Conservation (phyloP, 2,797 vertebrate species). For the Gobio occitaniae region DNA sequence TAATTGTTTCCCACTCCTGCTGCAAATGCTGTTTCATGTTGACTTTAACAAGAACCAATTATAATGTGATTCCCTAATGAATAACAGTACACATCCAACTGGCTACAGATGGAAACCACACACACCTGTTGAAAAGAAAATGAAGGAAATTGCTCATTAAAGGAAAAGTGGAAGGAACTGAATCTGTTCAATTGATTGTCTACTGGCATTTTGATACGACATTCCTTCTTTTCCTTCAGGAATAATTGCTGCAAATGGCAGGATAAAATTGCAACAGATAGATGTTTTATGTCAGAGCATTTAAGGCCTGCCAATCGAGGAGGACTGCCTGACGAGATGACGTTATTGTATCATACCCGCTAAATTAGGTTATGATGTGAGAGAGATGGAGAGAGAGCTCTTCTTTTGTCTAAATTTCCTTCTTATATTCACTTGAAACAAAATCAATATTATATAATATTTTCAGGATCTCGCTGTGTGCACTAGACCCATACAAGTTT, state of each 20-base stretch:
- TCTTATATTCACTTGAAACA: constrained; percentile 35
- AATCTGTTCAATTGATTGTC: constrained; percentile 69
- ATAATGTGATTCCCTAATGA: constrained; percentile 38
- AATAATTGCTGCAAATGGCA: constrained; percentile 38
- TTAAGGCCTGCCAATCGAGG: constrained; percentile 13
- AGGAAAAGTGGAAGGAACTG: constrained; percentile 61
- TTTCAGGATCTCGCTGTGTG: constrained; percentile 21
- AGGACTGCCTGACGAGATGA: constrained; percentile 11
- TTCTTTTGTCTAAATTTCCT: constrained; percentile 33
- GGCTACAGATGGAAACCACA: constrained; percentile 3
- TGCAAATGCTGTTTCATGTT: constrained; percentile 4
- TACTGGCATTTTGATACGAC: constrained; percentile 56
- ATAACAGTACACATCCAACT: constrained; percentile 12
- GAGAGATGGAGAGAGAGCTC: constrained; percentile 1
- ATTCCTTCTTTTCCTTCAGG: constrained; percentile 13
- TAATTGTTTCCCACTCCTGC: constrained; percentile 21
- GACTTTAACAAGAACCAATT: constrained; percentile 28
- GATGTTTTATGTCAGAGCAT: constrained; percentile 7
- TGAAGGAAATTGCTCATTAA: constrained; percentile 47
- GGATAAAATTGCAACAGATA: constrained; percentile 22
- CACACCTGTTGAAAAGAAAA: constrained; percentile 40
- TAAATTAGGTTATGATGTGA: constrained; percentile 7
- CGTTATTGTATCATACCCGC: constrained; percentile 6
- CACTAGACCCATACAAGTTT: constrained; percentile 34
- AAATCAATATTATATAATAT: constrained; percentile 54